Evolutionary conservation across 2,888 invertebrate genomes (phyloP).

Genomic region (Diogma glabrata): DNA sequence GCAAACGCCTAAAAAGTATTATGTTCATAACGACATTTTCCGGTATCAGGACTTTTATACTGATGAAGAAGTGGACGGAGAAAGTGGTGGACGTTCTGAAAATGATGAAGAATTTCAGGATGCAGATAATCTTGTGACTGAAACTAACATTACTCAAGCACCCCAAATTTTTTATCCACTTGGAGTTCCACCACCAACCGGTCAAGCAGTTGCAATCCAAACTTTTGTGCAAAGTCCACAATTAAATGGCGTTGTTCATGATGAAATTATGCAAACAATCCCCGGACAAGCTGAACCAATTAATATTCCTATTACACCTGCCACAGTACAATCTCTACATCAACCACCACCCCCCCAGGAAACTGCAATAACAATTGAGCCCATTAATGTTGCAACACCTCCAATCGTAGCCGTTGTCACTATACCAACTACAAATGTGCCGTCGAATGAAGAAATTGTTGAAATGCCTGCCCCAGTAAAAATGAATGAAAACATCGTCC

Average conservation of each 20-base stretch:
- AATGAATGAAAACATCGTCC: neutral
- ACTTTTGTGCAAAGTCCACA: conserved; percentile 24
- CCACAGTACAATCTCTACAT: conserved; percentile 29
- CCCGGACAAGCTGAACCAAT: conserved; percentile 34
- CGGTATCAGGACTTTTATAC: conserved; percentile 78
- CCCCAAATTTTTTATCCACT: conserved; percentile 29
- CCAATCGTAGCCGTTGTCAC: neutral
- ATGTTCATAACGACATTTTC: conserved; percentile 98
- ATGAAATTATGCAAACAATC: conserved; percentile 29
- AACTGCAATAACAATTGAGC: conserved; percentile 21
- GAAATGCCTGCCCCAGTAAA: neutral
- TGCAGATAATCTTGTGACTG: conserved; percentile 16
- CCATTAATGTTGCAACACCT: conserved; percentile 14
- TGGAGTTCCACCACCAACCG: conserved; percentile 14
- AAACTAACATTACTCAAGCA: conserved; percentile 17
- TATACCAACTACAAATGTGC: neutral
- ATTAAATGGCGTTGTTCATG: conserved; percentile 34
- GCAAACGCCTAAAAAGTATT: conserved; percentile 94
- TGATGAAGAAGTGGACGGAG: conserved; percentile 44
- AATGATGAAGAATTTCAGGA: conserved; percentile 31
- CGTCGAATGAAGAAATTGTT: neutral
- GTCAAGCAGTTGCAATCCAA: conserved; percentile 16
- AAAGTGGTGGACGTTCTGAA: conserved; percentile 31
- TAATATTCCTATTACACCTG: conserved; percentile 32
- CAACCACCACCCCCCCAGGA: conserved; percentile 31